Conservation (phyloP, 2,113 vertebrate species). For the Vulpes ferrilata region DNA sequence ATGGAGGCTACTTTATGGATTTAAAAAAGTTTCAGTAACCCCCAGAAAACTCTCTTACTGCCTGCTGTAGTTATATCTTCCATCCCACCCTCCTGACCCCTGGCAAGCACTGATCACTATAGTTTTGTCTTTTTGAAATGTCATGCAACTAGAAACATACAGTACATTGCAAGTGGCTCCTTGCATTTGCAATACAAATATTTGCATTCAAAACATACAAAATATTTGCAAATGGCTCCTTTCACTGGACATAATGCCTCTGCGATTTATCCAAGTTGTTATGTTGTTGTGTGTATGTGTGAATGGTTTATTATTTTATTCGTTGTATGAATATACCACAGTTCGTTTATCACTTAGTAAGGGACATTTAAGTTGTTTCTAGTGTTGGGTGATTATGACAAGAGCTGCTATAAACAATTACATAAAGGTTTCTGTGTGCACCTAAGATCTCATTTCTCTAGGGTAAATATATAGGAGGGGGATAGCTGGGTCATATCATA, state of each 20-base stretch:
- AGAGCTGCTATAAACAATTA: not conserved
- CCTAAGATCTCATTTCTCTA: constrained; percentile 30
- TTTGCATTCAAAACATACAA: too few species aligned
- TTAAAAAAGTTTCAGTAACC: not conserved
- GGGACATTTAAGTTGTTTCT: not conserved
- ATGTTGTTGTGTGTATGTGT: not conserved
- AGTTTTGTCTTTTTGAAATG: not conserved
- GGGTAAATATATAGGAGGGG: not conserved
- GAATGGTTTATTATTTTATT: not conserved
- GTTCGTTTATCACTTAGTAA: not conserved
- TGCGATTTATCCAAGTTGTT: not conserved
- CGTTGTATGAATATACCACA: not conserved
- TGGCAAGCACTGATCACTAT: not conserved
- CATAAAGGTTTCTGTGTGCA: not conserved
- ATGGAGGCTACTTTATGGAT: not conserved
- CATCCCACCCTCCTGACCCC: not conserved
- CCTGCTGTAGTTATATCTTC: not conserved
- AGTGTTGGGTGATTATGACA: not conserved
- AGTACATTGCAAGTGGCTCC: not conserved
- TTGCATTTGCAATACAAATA: not conserved
- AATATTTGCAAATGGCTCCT: not conserved
- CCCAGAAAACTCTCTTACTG: not conserved
- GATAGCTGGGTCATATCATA: not conserved
- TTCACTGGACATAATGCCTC: not conserved
- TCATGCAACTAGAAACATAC: not conserved